Base-by-base conservation (phyloP, 2,797 vertebrate species). In the Calcarius lapponicus region DNA sequence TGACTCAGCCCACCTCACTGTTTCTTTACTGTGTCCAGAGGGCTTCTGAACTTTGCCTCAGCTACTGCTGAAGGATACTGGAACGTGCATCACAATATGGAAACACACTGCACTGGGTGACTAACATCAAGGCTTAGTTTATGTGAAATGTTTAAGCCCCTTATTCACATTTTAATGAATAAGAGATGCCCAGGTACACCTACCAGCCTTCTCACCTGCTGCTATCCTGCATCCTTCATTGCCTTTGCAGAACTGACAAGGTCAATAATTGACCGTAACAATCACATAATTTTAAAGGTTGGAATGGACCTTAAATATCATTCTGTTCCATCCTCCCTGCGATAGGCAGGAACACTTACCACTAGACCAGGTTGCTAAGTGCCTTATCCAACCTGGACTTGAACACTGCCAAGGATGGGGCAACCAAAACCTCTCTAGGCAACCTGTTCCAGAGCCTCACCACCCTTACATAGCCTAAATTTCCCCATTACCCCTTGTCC, bases 91-190 rank as follows among this genome's bases (percentile, higher is more conserved):
- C 17, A 47, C 15, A 38, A 17, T 10, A 43, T 1, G 5, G 61
- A 80, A 84, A 62, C 2, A 1, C 40, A 32, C 0, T 6, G 5
- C 61, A 36, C 0, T 3, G 3, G 3, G 18, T 86, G 26, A 61
- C 25, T 40, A 40, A 43, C 4, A 67, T 22, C 36, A 79, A 74
- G 70, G 58, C 20, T 86, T 36, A 51, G 34, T 32, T 70, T 24
- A 51, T 54, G 28, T 4, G 6, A 89, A 83, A 83, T 7, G 5
- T 25, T 70, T 47, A 58, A 72, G 32, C 6, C 34, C 15, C 19
- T 78, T 34, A 61, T 17, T 43, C 9, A 56, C 26, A 50, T 56
- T 47, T 66, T n/a, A 58, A 74, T 1, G 9, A 65, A 43, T 6
- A 40, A 40, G 18, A 42, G 47, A 36, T 36, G 13, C 26, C 32